phyloP scores from a whole-genome alignment of 2,797 vertebrate genomes.

The Morelia viridis region DNA sequence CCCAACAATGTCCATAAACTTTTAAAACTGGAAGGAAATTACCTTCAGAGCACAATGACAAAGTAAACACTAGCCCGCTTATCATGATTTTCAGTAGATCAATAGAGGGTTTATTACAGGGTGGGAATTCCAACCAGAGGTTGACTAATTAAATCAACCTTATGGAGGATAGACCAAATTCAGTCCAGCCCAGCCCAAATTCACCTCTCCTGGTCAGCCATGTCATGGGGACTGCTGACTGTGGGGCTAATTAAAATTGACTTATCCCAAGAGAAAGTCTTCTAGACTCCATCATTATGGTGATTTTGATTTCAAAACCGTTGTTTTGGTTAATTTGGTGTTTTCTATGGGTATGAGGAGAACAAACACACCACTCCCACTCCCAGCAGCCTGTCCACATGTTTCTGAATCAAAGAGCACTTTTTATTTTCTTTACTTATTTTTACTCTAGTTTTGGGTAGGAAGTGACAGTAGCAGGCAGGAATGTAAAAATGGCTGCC shows the following conservation, averaged over 20 bases:
- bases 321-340: too few species aligned
- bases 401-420: too few species aligned
- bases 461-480: too few species aligned
- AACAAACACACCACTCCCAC: too few species aligned
- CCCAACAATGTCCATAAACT: slow-evolving; percentile 45
- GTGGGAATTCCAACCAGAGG: neutral
- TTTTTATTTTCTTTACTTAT: too few species aligned
- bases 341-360: too few species aligned
- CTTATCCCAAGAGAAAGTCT: neutral
- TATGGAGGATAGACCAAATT: neutral
- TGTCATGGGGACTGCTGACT: neutral
- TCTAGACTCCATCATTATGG: too few species aligned
- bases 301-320: too few species aligned
- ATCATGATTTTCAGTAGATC: neutral
- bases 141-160: neutral
- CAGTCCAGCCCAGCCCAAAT: neutral
- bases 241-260: neutral
- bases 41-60: neutral
- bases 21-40: neutral
- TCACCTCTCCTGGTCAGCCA: neutral
- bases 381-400: too few species aligned
- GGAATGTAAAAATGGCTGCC: too few species aligned
- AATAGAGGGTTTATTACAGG: neutral
- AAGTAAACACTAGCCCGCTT: neutral
- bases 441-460: too few species aligned